Base-by-base conservation (phyloP, 1,140 invertebrate species). In the Neodiprion fabricii region DNA sequence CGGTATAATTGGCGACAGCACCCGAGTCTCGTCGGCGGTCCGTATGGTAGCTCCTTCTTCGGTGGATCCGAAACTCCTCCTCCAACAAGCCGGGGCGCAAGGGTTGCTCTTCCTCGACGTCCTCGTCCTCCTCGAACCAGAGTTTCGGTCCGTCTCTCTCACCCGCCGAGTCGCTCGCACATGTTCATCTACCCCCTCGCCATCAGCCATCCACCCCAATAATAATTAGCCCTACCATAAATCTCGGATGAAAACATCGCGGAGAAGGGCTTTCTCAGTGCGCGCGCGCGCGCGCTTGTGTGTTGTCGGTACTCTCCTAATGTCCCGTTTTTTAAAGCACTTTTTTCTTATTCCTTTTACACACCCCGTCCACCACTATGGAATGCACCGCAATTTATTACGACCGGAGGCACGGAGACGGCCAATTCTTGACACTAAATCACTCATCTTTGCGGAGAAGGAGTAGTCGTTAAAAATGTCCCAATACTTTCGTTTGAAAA, bases 141-240 rank as follows among this genome's bases (percentile, higher is more conserved):
- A 40, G 28, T 40, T 40, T 40, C 28, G 5, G 28, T 40, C 5
- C 28, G 28, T 40, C 28, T 40, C 28, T 40, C 28, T 40, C 28
- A 40, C 1, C 28, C 28, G 28, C 28, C 28, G 1, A 5, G 28
- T 11, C 53, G 7, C 53, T 17, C 53, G 28, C 28, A 40, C 53
- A 61, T 61, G 11, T 17, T 61, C 53, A 14, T 61, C 53, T 61
- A 61, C 53, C 28, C 11, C n/a, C 11, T 14, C 53, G 11, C 53
- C 77, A 79, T 79, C 70, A 76, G 72, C 74, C 76, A 72, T 74
- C 76, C 74, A 48, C 69, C 76, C 76, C 74, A 53, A 75, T 79
- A 74, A 83, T 84, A 85, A 85, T 85, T 83, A 85, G 80, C 80
- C 76, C 76, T 50, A 70, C 75, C 78, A 81, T 85, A 84, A 85